Conservation (phyloP, 1,140 invertebrate species). For the Conus ventricosus region DNA sequence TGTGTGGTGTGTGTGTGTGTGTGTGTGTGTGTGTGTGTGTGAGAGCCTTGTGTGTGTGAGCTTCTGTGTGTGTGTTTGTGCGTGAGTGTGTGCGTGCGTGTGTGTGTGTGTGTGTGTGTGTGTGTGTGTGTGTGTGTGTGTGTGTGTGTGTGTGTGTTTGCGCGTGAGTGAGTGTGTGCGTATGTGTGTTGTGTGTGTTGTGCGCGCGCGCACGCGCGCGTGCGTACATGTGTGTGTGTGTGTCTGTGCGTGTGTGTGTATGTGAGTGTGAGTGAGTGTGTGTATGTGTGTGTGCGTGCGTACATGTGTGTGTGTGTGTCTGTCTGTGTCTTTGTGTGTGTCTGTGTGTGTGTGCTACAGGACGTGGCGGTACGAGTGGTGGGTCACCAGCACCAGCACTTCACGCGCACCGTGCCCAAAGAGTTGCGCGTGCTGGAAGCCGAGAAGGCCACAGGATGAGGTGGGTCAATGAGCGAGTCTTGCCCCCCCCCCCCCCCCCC, state of each 20-base stretch:
- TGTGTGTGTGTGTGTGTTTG: background rate
- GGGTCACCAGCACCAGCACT: conserved; percentile 13
- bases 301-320: background rate
- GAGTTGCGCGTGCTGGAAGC: conserved; percentile 61
- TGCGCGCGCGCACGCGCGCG: background rate
- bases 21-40: background rate
- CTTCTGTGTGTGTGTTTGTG: background rate
- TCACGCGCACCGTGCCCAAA: conserved; percentile 31
- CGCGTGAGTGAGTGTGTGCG: background rate
- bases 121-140: background rate
- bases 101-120: background rate
- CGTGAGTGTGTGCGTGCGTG: background rate
- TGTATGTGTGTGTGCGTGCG: background rate
- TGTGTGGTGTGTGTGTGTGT: background rate
- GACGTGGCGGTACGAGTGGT: background rate
- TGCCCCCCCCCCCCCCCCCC: too few relatives aligned
- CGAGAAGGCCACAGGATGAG: conserved; percentile 57
- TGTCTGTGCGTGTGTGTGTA: background rate
- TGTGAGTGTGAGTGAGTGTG: background rate
- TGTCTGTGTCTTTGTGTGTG: background rate
- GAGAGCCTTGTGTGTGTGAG: background rate
- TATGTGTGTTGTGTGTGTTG: too few relatives aligned
- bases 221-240: background rate
- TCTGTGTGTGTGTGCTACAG: background rate
- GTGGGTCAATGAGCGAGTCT: conserved; percentile 36